Evolutionary conservation across 1,140 invertebrate species (phyloP), one percentile per base, ranked within the genome.

Genomic region (Luehdorfia chinensis): DNA sequence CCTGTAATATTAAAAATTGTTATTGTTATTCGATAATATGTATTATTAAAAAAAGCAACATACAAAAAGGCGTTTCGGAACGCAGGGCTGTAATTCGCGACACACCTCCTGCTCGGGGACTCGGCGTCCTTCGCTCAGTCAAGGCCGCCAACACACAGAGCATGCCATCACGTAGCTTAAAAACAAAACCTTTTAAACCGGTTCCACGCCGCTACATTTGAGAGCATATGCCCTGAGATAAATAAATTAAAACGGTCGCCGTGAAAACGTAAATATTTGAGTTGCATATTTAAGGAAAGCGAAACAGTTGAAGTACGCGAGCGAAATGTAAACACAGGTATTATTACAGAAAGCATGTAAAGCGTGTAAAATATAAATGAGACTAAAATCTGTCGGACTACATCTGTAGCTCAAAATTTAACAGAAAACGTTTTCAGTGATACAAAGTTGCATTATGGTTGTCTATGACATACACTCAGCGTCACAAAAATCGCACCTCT

Each of bases 41-140:
- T n/a, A n/a, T n/a, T n/a, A n/a, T n/a, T n/a, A n/a, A 34, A 34
- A 19, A 34, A 8, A 2, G 15, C 16, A 19, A 19, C 18, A 18
- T 2, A 37, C 1, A 16, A 36, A 36, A 21, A 36, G 12, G 33
- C 4, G 11, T 36, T 9, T 4, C 15, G 3, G 2, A n/a, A 1
- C 33, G 33, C 15, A 8, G 9, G 5, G 18, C 11, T 19, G 15
- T 36, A 14, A 36, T 4, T 21, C 18, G 50, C 39, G 59, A 65
- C 71, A 62, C 66, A 57, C 69, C 68, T 47, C 46, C 58, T 30
- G 53, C 47, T 49, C 39, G 59, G n/a, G 66, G 76, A 51, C 47
- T 49, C 39, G 59, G n/a, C 68, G 76, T 77, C 76, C 74, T 80
- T 80, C 65, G 51, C 50, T 14, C 49, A 57, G 59, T 75, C 75